Percentiles rank a stretch among this genome's conserved stretches.
phyloP scores from a whole-genome alignment of 2,888 invertebrate genomes.

The Tenthredo livida region DNA sequence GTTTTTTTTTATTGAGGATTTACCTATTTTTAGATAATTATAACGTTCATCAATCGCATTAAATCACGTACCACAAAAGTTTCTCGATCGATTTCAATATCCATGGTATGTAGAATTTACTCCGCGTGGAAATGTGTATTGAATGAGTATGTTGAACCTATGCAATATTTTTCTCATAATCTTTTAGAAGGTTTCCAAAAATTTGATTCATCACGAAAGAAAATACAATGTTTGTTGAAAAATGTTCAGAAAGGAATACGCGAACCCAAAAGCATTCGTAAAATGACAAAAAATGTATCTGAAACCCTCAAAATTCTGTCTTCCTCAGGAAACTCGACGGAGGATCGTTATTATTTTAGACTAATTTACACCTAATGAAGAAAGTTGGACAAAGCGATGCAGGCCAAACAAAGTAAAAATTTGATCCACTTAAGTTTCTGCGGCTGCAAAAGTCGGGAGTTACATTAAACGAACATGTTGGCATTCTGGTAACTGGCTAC shows the following conservation, averaged over 20 bases:
- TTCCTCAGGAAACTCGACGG: neutral
- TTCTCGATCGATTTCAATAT: neutral
- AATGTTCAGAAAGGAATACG: too few species aligned
- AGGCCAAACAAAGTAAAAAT: neutral
- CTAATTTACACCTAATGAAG: neutral
- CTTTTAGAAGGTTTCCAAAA: neutral
- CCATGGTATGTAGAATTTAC: neutral
- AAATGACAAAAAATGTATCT: neutral
- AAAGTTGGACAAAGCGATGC: neutral
- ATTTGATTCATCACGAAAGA: neutral
- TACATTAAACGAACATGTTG: neutral
- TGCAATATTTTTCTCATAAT: neutral
- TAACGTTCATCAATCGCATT: neutral
- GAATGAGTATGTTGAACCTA: too few species aligned
- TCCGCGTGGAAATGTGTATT: neutral
- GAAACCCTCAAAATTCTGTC: neutral
- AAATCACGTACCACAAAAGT: neutral
- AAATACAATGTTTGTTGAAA: neutral
- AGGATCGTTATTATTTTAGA: neutral
- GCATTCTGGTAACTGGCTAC: slow-evolving; percentile 14
- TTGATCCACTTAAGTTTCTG: neutral
- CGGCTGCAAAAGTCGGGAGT: neutral
- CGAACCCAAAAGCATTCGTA: neutral
- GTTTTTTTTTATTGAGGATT: neutral
- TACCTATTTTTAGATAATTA: neutral